These are phyloP conservation scores for Tamandua tetradactyla DNA, from an alignment of 2,797 vertebrate genomes.

Conservation along the genomic window DNA sequence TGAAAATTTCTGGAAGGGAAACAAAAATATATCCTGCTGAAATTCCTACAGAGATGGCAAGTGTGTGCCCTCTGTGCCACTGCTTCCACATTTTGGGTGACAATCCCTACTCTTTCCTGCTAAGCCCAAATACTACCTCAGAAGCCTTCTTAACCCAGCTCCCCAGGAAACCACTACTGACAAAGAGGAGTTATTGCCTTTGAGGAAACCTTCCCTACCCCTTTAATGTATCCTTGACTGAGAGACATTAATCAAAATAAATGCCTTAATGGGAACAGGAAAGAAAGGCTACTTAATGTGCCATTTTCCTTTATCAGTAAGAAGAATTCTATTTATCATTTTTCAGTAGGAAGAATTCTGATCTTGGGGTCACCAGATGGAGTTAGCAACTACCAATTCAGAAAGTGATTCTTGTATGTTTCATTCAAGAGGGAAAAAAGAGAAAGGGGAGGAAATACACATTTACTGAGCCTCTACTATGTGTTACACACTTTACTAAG, in stretches of 20 bases:
- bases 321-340: background rate
- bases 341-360: no score
- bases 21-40: slow-evolving; percentile 1
- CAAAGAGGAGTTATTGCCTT: background rate
- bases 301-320: background rate
- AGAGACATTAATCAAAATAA: slow-evolving; percentile 31
- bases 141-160: background rate
- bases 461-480: background rate
- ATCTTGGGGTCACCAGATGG: background rate
- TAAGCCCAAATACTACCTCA: background rate
- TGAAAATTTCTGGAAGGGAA: slow-evolving; percentile 45
- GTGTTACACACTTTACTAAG: background rate
- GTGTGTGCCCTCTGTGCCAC: background rate
- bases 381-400: background rate
- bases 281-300: no score
- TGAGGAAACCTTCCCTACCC: background rate
- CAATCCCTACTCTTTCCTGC: background rate
- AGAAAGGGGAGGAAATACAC: background rate
- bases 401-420: background rate
- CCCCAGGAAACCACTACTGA: background rate
- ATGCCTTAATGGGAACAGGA: background rate
- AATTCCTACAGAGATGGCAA: background rate
- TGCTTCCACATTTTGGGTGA: background rate
- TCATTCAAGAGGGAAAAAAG: background rate
- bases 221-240: background rate